Conservation (phyloP, 2,888 invertebrate genomes). For the Cloeon dipterum region DNA sequence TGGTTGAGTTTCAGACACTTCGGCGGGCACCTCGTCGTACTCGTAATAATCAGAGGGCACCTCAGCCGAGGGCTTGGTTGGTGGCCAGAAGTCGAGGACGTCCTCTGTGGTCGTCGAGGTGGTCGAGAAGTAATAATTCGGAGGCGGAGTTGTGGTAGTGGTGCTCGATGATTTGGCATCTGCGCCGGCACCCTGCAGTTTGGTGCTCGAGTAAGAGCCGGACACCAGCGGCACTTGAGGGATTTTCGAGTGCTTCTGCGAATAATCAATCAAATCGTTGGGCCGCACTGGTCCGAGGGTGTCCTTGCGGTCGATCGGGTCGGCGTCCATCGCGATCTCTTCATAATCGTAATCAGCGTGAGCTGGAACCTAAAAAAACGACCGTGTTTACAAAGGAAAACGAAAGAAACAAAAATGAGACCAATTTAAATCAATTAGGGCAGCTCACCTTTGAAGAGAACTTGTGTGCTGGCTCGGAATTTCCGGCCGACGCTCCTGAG, state of each 20-base stretch:
- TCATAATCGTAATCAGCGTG: not conserved
- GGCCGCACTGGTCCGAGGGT: not conserved
- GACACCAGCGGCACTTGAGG: slow-evolving; percentile 38
- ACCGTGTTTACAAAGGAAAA: not conserved
- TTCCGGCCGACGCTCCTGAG: slow-evolving; percentile 12
- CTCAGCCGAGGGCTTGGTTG: not conserved
- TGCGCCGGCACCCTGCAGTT: slow-evolving; percentile 30
- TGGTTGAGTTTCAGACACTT: no score
- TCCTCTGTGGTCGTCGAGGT: slow-evolving; percentile 11
- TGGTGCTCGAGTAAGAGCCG: slow-evolving; percentile 45
- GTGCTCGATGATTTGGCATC: slow-evolving; percentile 7
- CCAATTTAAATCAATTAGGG: no score
- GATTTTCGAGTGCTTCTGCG: not conserved
- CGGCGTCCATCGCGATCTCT: slow-evolving; percentile 12
- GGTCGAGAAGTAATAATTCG: slow-evolving; percentile 11
- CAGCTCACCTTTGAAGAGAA: not conserved
- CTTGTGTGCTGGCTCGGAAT: not conserved
- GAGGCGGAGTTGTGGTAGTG: slow-evolving; percentile 12
- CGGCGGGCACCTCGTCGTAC: not conserved
- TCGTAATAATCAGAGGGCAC: not conserved
- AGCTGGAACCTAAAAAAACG: not conserved
- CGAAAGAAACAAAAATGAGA: not conserved
- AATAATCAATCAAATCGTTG: slow-evolving; percentile 5
- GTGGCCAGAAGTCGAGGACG: slow-evolving; percentile 8
- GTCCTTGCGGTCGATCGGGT: slow-evolving; percentile 21